Conservation (phyloP, 2,888 invertebrate genomes). For the Melipona bicolor region DNA sequence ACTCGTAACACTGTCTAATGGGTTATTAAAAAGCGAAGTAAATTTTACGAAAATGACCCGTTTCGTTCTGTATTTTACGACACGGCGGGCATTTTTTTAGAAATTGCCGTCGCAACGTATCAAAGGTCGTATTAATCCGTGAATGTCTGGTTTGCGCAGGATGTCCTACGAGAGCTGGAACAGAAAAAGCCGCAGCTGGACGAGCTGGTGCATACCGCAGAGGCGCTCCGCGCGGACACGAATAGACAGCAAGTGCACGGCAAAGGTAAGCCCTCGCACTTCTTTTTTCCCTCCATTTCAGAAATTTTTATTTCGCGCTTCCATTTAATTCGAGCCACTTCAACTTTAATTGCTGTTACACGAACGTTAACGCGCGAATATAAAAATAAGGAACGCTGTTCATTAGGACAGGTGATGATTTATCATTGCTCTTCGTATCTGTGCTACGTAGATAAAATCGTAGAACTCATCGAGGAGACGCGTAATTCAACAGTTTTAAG, state of each 20-base stretch:
- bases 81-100: background rate
- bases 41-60: background rate
- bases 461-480: background rate
- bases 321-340: background rate
- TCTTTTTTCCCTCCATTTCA: background rate
- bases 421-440: background rate
- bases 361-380: background rate
- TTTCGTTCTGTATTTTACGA: background rate
- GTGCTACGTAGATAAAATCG: background rate
- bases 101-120: background rate
- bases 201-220: constrained; percentile 93
- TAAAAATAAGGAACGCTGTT: background rate
- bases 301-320: background rate
- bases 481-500: too few species aligned
- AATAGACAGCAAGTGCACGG: constrained; percentile 92
- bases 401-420: background rate
- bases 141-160: constrained; percentile 85
- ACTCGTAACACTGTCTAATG: too few species aligned
- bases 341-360: background rate
- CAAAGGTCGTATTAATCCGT: constrained; percentile 22
- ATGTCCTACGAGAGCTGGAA: constrained; percentile 92
- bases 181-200: constrained; percentile 94
- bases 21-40: too few species aligned
- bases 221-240: constrained; percentile 92
- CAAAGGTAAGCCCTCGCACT: constrained; percentile 88